Evolutionary conservation across 1,140 invertebrate species (phyloP).

Genomic region (Bradynema listronoti): DNA sequence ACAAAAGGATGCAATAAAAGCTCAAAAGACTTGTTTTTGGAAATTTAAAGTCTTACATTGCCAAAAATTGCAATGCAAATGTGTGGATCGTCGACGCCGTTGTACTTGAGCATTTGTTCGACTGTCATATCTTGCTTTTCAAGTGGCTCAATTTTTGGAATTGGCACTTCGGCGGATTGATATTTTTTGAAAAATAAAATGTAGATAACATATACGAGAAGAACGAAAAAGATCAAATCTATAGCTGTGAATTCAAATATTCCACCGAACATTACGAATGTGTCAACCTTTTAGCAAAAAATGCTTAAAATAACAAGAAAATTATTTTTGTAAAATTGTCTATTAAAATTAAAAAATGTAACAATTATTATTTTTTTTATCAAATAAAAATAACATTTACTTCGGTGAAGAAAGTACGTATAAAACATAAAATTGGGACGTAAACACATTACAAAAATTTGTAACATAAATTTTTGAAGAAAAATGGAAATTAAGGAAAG

Average conservation of each 20-base stretch:
- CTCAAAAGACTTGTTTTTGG: not conserved
- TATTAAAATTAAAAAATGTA: too few species aligned
- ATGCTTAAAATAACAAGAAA: too few species aligned
- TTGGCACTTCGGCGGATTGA: conserved; percentile 2
- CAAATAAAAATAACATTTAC: too few species aligned
- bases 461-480: too few species aligned
- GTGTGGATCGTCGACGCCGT: conserved; percentile 38
- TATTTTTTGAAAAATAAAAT: conserved; percentile 28
- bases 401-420: too few species aligned
- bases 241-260: not conserved
- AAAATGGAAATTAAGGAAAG: too few species aligned
- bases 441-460: too few species aligned
- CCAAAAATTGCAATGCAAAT: conserved; percentile 39
- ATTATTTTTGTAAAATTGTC: too few species aligned
- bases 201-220: conserved; percentile 26
- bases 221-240: conserved; percentile 19
- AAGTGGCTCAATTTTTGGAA: conserved; percentile 9
- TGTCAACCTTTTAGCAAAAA: too few species aligned
- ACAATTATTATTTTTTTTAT: too few species aligned
- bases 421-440: too few species aligned
- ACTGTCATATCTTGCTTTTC: conserved; percentile 44
- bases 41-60: conserved; percentile 26
- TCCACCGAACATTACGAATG: too few species aligned
- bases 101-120: conserved; percentile 34
- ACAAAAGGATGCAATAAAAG: not conserved